A percentile compares a stretch with the other conserved stretches of the same genome.
Evolutionary conservation across 2,113 vertebrate species (phyloP).

Genomic region (Podarcis muralis): DNA sequence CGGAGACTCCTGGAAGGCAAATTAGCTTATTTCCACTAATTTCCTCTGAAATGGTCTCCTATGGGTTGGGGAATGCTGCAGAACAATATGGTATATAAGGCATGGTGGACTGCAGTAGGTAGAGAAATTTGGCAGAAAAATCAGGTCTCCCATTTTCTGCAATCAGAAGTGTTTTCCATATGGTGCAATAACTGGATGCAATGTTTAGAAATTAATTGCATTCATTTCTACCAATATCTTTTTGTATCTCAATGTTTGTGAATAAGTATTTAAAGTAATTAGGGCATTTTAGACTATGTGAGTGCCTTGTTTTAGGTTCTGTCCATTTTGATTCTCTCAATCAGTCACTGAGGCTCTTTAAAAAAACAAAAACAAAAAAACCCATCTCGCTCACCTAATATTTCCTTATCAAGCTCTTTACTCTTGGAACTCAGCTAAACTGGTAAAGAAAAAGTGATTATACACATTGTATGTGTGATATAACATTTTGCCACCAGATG

Average conservation of each 20-base stretch:
- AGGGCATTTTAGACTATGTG: background rate
- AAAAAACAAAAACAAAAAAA: too few species aligned
- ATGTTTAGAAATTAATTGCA: background rate
- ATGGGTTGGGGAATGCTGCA: too few species aligned
- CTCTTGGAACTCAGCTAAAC: background rate
- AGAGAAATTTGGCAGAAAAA: too few species aligned
- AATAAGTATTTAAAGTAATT: background rate
- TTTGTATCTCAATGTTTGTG: background rate
- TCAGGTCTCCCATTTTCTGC: too few species aligned
- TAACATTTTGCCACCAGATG: too few species aligned
- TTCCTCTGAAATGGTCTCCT: too few species aligned
- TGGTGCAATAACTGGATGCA: background rate
- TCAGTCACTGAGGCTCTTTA: too few species aligned
- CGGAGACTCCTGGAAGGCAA: background rate
- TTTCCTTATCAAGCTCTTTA: background rate
- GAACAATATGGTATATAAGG: too few species aligned
- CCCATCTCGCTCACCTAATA: background rate
- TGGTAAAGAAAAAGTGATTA: background rate
- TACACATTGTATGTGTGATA: too few species aligned
- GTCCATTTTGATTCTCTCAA: background rate
- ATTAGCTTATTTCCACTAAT: too few species aligned
- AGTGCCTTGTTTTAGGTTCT: background rate
- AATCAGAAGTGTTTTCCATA: background rate
- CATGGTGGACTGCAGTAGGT: too few species aligned
- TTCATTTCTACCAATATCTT: background rate